Evolutionary conservation across 2,888 invertebrate genomes (phyloP), one percentile per base, ranked within the genome.

Genomic region (Pediacus dermestoides): DNA sequence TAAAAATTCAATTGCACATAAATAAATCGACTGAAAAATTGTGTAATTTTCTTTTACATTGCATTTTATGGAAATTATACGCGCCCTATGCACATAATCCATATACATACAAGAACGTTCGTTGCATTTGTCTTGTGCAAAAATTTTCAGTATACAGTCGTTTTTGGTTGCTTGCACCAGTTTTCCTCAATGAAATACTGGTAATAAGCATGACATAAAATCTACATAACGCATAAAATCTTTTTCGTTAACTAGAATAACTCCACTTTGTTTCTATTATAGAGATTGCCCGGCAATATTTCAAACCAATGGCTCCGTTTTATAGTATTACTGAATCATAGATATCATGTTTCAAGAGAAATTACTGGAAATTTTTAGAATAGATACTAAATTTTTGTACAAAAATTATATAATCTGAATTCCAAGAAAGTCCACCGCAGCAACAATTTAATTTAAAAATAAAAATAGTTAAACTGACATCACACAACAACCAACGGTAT

Each of bases 11-110:
- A 46, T 34, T 47, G 44, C 38, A 46, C 40, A 38, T 43, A 37
- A 44, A 43, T 49, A 50, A 49, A 53, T 53, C 43, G 48, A 49
- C 33, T 42, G 47, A 43, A 50, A 46, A 50, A 49, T 49, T 46
- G 40, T 44, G 37, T 50, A 53, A 53, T 53, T 53, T 50, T 49
- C 50, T 46, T 30, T 41, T 21, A 45, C 47, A 49, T 53, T 53
- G 47, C 42, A 41, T 46, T 36, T 28, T 32, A 37, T 37, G 30
- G 41, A 36, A 26, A 44, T 47, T 40, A 40, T 33, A 37, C 39
- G n/a, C n/a, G n/a, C n/a, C n/a, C n/a, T n/a, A n/a, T n/a, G n/a
- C n/a, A n/a, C n/a, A n/a, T n/a, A n/a, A n/a, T n/a, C n/a, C n/a
- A n/a, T n/a, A n/a, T n/a, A 27, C 35, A 39, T 35, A 32, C 30